phyloP scores from a whole-genome alignment of 2,113 vertebrate genomes.

The Microcebus ravelobensis region DNA sequence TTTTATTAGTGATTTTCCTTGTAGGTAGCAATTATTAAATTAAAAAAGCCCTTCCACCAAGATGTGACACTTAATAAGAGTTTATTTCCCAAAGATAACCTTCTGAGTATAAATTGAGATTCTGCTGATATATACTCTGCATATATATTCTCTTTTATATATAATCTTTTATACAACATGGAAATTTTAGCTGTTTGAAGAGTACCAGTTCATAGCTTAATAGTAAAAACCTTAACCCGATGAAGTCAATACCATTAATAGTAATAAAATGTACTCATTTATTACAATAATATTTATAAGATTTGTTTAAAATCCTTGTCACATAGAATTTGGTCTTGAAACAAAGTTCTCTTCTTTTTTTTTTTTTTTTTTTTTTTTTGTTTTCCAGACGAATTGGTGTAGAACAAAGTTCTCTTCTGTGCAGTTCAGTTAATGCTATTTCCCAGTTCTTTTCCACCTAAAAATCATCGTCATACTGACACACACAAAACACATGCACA shows the following conservation, averaged over 20 bases:
- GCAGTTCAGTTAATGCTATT: background rate
- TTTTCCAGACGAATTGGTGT: too few species aligned
- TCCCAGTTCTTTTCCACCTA: background rate
- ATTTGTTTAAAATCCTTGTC: background rate
- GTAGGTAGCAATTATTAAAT: background rate
- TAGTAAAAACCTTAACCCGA: background rate
- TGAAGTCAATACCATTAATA: background rate
- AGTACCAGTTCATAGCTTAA: background rate
- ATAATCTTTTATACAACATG: constrained; percentile 5
- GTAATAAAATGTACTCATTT: background rate
- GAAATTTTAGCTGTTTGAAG: constrained; percentile 2
- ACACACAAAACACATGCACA: background rate
- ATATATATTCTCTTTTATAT: background rate
- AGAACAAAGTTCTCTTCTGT: background rate
- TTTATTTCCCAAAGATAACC: background rate
- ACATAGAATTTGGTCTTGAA: background rate
- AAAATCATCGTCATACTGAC: background rate
- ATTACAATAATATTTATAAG: background rate
- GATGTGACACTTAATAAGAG: background rate
- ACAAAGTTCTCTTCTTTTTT: background rate
- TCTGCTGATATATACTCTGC: background rate
- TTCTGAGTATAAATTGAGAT: background rate
- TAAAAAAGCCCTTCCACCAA: background rate
- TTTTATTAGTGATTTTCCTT: constrained; percentile 40
- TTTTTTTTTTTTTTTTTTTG: too few species aligned